Evolutionary conservation across 2,888 invertebrate genomes (phyloP), one percentile per base, ranked within the genome.

Genomic region (Barypeithes pellucidus): DNA sequence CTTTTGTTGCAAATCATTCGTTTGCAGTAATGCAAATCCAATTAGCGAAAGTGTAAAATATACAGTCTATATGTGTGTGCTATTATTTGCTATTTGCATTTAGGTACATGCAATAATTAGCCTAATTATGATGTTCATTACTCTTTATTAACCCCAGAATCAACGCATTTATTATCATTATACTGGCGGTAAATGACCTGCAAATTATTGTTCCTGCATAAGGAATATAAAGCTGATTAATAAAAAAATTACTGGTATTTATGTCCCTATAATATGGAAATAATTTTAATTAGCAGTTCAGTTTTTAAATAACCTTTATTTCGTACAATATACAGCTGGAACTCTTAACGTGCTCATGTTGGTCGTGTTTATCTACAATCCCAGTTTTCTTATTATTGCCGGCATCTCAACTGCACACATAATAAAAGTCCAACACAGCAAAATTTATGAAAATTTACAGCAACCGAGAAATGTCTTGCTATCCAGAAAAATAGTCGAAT

Each of bases 401-500:
- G 43, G n/a, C 16, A 43, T 16, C 7, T 43, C 2, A 43, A 24
- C 50, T 50, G n/a, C 50, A 50, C 12, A 22, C 50, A 20, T 20
- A 22, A 50, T 50, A 50, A 50, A 50, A n/a, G 22, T 50, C n/a
- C 20, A 5, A 7, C 24, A 5, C 50, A 50, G 11, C 3, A 50
- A 22, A 50, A 50, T 50, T 22, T 50, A 50, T 24, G 11, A 22
- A 50, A 57, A 57, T 57, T 33, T 33, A 57, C 54, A 29, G 14
- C 54, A 57, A 33, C 54, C 12, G 1, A 24, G 9, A 57, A 57
- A 14, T 33, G 14, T 33, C 18, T 2, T 11, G 33, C 14, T 0
- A 33, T 18, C 33, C 33, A 7, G 33, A 50, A 68, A 68, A 68
- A 47, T 61, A 60, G 50, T 11, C 60, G 50, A 60, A 71, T 63